A percentile compares a stretch with the other conserved stretches of the same genome.
Conservation (phyloP, 2,113 vertebrate genomes). For the Pelecanoides urinatrix region DNA sequence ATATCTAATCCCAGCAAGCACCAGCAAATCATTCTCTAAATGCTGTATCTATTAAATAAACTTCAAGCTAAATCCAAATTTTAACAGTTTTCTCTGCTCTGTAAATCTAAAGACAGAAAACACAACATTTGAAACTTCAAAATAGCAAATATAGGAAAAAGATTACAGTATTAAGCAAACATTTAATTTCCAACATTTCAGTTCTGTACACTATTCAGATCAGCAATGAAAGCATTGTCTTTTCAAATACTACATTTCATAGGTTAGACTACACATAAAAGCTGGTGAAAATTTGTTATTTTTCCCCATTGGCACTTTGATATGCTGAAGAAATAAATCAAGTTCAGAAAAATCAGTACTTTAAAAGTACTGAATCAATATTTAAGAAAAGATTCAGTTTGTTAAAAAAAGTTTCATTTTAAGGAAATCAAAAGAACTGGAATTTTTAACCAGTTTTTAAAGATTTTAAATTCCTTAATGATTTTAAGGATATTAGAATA, state of each 20-base stretch:
- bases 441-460: neutral
- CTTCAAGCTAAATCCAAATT: conserved; percentile 14
- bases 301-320: neutral
- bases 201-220: neutral
- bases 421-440: neutral
- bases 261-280: neutral
- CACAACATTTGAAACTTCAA: neutral
- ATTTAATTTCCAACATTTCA: neutral
- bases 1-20: conserved; percentile 48
- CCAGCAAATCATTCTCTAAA: conserved; percentile 10
- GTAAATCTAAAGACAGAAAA: neutral
- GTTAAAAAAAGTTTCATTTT: neutral
- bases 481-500: neutral
- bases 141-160: neutral
- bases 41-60: conserved; percentile 21
- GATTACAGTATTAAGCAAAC: neutral
- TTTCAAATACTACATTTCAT: neutral
- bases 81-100: neutral
- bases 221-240: neutral
- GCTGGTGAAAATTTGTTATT: neutral
- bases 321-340: neutral
- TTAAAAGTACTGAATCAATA: neutral
- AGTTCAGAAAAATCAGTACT: neutral
- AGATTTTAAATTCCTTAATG: neutral
- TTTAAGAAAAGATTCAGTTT: neutral